Conservation (phyloP, 2,888 invertebrate species). For the Trisateles emortualis region DNA sequence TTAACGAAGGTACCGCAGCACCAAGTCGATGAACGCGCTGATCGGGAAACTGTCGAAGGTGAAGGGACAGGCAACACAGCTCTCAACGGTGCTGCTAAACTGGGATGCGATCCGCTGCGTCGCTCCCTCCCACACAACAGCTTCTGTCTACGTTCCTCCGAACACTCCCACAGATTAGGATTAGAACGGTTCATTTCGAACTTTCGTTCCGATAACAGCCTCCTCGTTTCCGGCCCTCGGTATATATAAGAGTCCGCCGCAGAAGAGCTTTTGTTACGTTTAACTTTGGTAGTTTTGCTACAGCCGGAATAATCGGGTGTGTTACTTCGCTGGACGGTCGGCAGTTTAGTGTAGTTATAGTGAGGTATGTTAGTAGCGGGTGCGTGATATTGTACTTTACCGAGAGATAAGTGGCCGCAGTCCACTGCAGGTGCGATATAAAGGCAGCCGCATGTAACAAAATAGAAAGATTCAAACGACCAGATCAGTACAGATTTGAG, state of each 20-base stretch:
- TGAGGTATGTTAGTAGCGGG: constrained; percentile 83
- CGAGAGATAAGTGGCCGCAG: constrained; percentile 88
- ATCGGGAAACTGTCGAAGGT: constrained; percentile 64
- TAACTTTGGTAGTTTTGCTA: constrained; percentile 73
- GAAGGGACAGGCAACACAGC: constrained; percentile 50
- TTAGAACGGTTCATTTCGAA: constrained; percentile 81
- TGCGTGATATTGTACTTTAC: constrained; percentile 91
- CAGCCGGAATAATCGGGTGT: constrained; percentile 71
- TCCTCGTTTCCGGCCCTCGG: constrained; percentile 72
- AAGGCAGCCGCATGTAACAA: constrained; percentile 88
- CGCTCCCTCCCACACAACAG: constrained; percentile 62
- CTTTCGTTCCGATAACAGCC: constrained; percentile 74
- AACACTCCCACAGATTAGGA: constrained; percentile 78
- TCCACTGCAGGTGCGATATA: constrained; percentile 89
- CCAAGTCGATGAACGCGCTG: constrained; percentile 90
- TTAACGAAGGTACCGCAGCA: constrained; percentile 93
- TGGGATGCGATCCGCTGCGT: constrained; percentile 78
- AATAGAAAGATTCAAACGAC: constrained; percentile 81
- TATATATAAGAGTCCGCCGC: constrained; percentile 76
- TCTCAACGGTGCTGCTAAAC: constrained; percentile 59
- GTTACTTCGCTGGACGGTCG: constrained; percentile 69
- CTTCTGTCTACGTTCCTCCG: constrained; percentile 66
- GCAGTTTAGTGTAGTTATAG: constrained; percentile 77
- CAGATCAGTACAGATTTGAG: constrained; percentile 33
- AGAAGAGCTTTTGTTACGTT: constrained; percentile 83